A percentile compares a stretch with the other conserved stretches of the same genome.
Evolutionary conservation across 2,888 invertebrate genomes (phyloP).

Genomic region (Pollenia labialis): DNA sequence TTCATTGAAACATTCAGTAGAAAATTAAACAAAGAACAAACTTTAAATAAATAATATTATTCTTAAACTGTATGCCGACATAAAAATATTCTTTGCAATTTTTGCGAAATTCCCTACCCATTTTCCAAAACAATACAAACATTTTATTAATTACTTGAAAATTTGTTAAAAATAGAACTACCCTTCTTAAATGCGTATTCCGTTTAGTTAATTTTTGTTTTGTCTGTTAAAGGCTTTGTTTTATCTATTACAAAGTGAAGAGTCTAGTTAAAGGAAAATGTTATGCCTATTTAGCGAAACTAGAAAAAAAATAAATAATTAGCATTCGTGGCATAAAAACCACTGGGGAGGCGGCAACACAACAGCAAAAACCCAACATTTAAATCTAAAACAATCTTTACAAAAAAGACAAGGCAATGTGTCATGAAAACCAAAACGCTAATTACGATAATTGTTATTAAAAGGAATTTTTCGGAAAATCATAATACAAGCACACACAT

Average conservation of each 20-base stretch:
- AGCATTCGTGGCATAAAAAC: slow-evolving; percentile 75
- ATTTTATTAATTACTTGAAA: slow-evolving; percentile 47
- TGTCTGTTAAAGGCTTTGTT: neutral
- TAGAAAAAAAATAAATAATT: slow-evolving; percentile 71
- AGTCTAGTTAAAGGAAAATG: slow-evolving; percentile 20
- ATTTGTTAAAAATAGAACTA: slow-evolving; percentile 32
- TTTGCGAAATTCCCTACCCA: too few relatives aligned
- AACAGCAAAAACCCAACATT: slow-evolving; percentile 18
- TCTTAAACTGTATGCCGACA: too few relatives aligned
- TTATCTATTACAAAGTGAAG: slow-evolving; percentile 10
- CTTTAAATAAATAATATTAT: slow-evolving; percentile 10
- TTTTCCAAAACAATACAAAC: neutral
- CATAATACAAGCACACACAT: neutral
- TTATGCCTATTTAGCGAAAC: slow-evolving; percentile 80
- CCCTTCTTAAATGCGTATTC: neutral
- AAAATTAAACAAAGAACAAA: neutral
- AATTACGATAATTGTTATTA: slow-evolving; percentile 68
- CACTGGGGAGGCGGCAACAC: neutral
- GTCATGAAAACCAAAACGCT: slow-evolving; percentile 64
- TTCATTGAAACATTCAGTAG: neutral
- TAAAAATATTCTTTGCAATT: too few relatives aligned
- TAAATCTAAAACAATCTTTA: neutral
- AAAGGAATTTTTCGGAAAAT: slow-evolving; percentile 50
- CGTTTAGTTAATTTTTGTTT: slow-evolving; percentile 9
- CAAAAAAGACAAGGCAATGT: slow-evolving; percentile 16